phyloP scores from a whole-genome alignment of 2,113 vertebrate genomes.

The Pteruthius melanotis region DNA sequence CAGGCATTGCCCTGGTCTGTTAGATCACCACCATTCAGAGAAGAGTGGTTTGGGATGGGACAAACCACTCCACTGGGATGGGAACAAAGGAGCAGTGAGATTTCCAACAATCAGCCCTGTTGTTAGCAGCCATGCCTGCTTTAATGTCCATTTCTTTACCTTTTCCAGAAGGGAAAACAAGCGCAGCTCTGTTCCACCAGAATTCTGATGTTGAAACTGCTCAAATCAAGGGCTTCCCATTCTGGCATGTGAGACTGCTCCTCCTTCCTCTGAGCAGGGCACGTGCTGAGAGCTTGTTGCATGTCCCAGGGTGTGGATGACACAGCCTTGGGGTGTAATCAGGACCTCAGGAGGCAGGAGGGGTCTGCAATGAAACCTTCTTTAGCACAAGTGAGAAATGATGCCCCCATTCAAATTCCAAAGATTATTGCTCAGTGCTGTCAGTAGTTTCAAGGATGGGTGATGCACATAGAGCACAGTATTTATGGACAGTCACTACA shows the following conservation, averaged over 20 bases:
- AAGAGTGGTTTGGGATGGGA: neutral
- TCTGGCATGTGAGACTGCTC: neutral
- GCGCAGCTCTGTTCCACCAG: neutral
- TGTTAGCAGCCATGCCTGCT: neutral
- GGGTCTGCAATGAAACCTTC: neutral
- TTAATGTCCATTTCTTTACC: neutral
- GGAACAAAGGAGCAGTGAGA: neutral
- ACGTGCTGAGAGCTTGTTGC: neutral
- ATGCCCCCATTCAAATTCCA: neutral
- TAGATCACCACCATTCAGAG: neutral
- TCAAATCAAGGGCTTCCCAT: rapidly evolving
- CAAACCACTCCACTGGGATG: neutral
- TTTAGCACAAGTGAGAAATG: rapidly evolving
- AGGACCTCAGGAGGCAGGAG: neutral
- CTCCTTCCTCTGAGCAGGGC: neutral
- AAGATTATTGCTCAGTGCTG: neutral
- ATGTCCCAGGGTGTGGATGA: rapidly evolving
- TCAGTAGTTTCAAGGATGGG: neutral
- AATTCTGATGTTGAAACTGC: neutral
- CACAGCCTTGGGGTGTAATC: neutral
- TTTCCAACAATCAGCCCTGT: neutral
- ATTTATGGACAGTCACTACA: neutral
- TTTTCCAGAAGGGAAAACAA: neutral
- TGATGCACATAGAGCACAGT: neutral
- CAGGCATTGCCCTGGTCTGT: neutral